Evolutionary conservation across 2,113 vertebrate species (phyloP).

Genomic region (Phyllostomus hastatus): DNA sequence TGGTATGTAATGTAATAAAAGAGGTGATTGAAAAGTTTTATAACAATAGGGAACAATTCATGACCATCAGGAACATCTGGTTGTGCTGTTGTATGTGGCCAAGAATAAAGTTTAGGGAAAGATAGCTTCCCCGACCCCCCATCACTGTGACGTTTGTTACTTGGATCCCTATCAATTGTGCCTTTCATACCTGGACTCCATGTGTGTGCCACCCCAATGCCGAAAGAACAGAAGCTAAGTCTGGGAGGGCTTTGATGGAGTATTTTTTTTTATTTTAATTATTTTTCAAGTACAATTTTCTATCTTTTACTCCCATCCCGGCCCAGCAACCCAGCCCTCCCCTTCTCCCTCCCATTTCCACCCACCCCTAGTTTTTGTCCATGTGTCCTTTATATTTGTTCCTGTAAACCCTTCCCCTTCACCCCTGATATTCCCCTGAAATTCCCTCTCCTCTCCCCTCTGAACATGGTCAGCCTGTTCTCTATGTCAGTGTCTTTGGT

Average conservation of each 20-base stretch:
- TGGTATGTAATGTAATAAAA: not conserved
- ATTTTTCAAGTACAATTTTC: too few species aligned
- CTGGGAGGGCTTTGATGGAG: not conserved
- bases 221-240: not conserved
- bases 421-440: too few species aligned
- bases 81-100: not conserved
- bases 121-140: not conserved
- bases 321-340: too few species aligned
- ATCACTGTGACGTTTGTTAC: not conserved
- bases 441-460: too few species aligned
- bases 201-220: not conserved
- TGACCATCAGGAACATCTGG: not conserved
- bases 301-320: too few species aligned
- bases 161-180: not conserved
- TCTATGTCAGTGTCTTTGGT: too few species aligned
- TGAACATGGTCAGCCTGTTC: too few species aligned
- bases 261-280: not conserved
- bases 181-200: not conserved
- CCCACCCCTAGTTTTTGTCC: too few species aligned
- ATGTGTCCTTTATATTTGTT: too few species aligned
- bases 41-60: not conserved
- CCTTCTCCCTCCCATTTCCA: too few species aligned
- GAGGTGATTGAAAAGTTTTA: not conserved
- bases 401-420: too few species aligned
- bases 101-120: not conserved